Evolutionary conservation across 2,113 vertebrate species (phyloP), one percentile per base, ranked within the genome.

Genomic region (Cnemophilus loriae): DNA sequence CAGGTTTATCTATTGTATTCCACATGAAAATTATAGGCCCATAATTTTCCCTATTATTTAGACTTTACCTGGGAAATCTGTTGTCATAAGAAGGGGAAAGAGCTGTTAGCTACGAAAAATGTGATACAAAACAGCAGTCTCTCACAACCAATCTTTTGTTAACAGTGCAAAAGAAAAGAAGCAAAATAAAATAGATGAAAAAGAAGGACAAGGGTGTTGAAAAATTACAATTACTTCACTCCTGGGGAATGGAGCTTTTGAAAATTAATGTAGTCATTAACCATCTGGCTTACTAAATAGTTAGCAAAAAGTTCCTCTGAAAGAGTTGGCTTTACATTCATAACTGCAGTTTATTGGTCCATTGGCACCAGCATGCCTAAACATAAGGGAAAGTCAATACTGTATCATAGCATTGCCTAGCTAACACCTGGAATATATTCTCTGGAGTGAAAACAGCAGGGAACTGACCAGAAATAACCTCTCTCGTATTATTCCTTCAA

Each of bases 381-480:
- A 84, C 90, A 95, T 92, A 59, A 80, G 95, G 91, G 94, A 95
- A 97, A 97, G 95, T 96, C 93, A 93, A 96, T 89, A 90, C 90
- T 84, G 82, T 92, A 96, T 93, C 85, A 47, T 75, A 77, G 92
- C 77, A 78, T 75, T 24, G 81, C 89, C 69, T 77, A 76, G 89
- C 89, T 95, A 98, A 98, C 98, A 98, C 98, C 98, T 98, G 98
- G 98, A 98, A 98, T 98, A 97, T 97, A 98, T 98, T 98, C 98
- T 98, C 95, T 52, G 94, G 98, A 98, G 98, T 97, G 97, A 98
- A 98, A 98, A 97, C 98, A 98, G 98, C 98, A 98, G 98, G 98
- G 97, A 98, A 98, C 96, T 98, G 98, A 98, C 98, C 98, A 98
- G 98, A 98, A 98, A 98, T 98, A 98, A 98, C 98, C 98, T 96